phyloP scores from a whole-genome alignment of 2,113 vertebrate genomes.

The Athene noctua region DNA sequence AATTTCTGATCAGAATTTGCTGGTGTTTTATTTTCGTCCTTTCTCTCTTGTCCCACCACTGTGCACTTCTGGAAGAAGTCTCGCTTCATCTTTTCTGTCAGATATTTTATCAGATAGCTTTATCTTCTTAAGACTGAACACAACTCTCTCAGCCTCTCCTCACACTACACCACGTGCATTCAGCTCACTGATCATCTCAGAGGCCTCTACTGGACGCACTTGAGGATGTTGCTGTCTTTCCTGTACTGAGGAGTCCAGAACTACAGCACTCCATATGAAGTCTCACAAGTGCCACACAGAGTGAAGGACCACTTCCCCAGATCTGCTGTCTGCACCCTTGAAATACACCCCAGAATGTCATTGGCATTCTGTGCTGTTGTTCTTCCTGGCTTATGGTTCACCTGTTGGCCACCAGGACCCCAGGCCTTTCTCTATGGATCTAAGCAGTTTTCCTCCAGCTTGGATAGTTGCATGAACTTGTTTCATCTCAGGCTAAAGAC shows the following conservation, averaged over 20 bases:
- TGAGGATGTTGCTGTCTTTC: fast-evolving
- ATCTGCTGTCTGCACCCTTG: not conserved
- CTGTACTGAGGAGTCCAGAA: not conserved
- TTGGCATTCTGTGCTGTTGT: not conserved
- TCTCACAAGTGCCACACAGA: not conserved
- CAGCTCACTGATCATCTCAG: not conserved
- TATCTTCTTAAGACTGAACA: not conserved
- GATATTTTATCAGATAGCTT: fast-evolving
- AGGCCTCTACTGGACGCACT: not conserved
- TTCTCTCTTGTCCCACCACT: not conserved
- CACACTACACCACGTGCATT: not conserved
- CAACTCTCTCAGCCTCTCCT: not conserved
- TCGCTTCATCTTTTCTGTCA: not conserved
- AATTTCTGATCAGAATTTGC: not conserved
- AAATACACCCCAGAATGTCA: not conserved
- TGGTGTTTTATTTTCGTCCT: not conserved
- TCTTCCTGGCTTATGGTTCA: not conserved
- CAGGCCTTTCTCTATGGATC: not conserved
- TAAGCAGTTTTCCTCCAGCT: not conserved
- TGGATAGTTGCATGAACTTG: not conserved
- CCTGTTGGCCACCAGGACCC: not conserved
- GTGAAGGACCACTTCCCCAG: not conserved
- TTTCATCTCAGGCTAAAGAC: not conserved
- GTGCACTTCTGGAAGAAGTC: not conserved
- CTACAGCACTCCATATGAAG: not conserved